phyloP scores from a whole-genome alignment of 1,140 invertebrate genomes.

The Drosophila tani region DNA sequence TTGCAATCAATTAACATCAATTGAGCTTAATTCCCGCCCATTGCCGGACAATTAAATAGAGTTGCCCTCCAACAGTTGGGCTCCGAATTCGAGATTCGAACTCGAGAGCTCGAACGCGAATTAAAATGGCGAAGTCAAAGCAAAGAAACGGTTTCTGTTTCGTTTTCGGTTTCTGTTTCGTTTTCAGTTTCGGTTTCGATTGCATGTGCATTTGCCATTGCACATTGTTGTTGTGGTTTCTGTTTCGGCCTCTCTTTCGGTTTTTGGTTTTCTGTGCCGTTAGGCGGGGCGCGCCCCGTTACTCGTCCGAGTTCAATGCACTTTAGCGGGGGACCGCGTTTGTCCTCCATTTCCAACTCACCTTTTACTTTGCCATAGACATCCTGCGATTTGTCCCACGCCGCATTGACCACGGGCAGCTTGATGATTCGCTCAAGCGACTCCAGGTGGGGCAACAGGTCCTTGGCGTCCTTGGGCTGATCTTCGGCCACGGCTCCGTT shows the following conservation, averaged over 20 bases:
- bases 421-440: constrained; percentile 86
- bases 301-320: constrained; percentile 65
- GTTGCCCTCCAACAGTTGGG: constrained; percentile 9
- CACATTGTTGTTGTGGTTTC: constrained; percentile 24
- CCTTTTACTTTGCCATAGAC: constrained; percentile 87
- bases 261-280: constrained; percentile 29
- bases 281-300: constrained; percentile 47
- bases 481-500: constrained; percentile 37
- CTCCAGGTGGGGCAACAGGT: constrained; percentile 86
- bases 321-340: constrained; percentile 9
- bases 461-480: constrained; percentile 77
- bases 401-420: constrained; percentile 86
- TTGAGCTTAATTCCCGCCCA: constrained; percentile 61
- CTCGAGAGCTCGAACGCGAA: constrained; percentile 24
- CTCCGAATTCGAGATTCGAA: constrained; percentile 31
- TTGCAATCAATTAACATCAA: constrained; percentile 56
- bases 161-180: constrained; percentile 28
- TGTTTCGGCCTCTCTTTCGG: constrained; percentile 27
- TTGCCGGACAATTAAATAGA: constrained; percentile 42
- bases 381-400: constrained; percentile 86
- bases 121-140: constrained; percentile 46
- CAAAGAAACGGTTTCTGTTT: constrained; percentile 38
- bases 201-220: constrained; percentile 31
- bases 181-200: constrained; percentile 28
- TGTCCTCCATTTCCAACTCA: constrained; percentile 45